Evolutionary conservation across 2,888 invertebrate species (phyloP).

Genomic region (Electrophaes corylata): DNA sequence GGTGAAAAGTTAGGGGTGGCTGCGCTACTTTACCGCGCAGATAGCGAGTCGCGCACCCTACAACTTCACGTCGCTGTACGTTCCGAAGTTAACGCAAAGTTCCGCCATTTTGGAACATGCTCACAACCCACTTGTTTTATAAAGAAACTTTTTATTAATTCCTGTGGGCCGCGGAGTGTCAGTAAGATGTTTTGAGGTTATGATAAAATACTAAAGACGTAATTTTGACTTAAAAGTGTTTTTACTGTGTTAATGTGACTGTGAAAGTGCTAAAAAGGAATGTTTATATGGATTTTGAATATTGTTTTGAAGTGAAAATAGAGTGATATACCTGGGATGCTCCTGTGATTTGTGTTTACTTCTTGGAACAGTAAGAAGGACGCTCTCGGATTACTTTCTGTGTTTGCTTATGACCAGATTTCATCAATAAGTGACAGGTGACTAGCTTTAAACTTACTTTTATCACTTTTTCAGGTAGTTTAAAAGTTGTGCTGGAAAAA

Average conservation of each 20-base stretch:
- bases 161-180: slow-evolving; percentile 84
- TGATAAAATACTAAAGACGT: slow-evolving; percentile 72
- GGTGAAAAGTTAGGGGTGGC: slow-evolving; percentile 76
- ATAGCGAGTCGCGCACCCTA: slow-evolving; percentile 76
- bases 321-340: slow-evolving; percentile 74
- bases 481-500: slow-evolving; percentile 75
- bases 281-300: slow-evolving; percentile 70
- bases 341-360: slow-evolving; percentile 81
- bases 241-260: slow-evolving; percentile 59
- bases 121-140: slow-evolving; percentile 85
- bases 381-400: slow-evolving; percentile 61
- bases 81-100: slow-evolving; percentile 85
- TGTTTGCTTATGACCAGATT: slow-evolving; percentile 62
- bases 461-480: slow-evolving; percentile 59
- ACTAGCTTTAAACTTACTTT: slow-evolving; percentile 63
- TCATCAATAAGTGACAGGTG: slow-evolving; percentile 62
- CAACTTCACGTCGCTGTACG: slow-evolving; percentile 84
- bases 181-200: slow-evolving; percentile 85
- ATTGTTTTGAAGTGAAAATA: slow-evolving; percentile 80
- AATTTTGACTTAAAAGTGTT: slow-evolving; percentile 64
- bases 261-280: slow-evolving; percentile 51
- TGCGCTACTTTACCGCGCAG: slow-evolving; percentile 68
- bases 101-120: slow-evolving; percentile 86
- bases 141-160: slow-evolving; percentile 86
- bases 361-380: slow-evolving; percentile 67